These are phyloP conservation scores for Heteromyza rotundicornis DNA, from an alignment of 2,888 invertebrate genomes.

Conservation along the genomic window DNA sequence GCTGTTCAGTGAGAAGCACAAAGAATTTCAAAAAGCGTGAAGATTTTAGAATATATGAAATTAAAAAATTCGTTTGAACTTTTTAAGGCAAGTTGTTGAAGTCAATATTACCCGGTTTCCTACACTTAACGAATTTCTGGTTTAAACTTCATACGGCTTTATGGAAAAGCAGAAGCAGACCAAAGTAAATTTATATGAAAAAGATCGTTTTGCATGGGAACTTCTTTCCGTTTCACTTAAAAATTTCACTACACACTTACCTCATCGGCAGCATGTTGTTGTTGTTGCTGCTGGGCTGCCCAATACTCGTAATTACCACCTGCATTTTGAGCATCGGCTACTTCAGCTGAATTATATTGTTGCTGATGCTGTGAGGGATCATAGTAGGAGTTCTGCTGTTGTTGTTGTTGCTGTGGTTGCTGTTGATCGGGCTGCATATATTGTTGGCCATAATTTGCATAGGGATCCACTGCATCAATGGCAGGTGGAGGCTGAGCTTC, in stretches of 20 bases:
- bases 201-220: too few relatives aligned
- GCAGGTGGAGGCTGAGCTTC: conserved; percentile 8
- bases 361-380: conserved; percentile 24
- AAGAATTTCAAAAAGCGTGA: too few relatives aligned
- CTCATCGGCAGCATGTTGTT: conserved; percentile 39
- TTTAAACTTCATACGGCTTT: too few relatives aligned
- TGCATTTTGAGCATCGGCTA: conserved; percentile 1
- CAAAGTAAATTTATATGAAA: too few relatives aligned
- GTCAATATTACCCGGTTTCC: too few relatives aligned
- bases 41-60: too few relatives aligned
- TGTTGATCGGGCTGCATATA: conserved; percentile 26
- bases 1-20: too few relatives aligned
- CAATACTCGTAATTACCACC: neutral
- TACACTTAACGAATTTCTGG: too few relatives aligned
- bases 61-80: too few relatives aligned
- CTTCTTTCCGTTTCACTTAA: neutral
- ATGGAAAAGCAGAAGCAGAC: too few relatives aligned
- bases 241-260: conserved; percentile 37
- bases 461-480: conserved; percentile 8
- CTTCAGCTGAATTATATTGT: conserved; percentile 20
- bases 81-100: too few relatives aligned
- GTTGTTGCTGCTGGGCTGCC: conserved; percentile 21
- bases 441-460: conserved; percentile 26
- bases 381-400: conserved; percentile 20
- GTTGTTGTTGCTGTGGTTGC: conserved; percentile 27